Evolutionary conservation across 2,888 invertebrate genomes (phyloP).

Genomic region (Willowsia nigromaculata): DNA sequence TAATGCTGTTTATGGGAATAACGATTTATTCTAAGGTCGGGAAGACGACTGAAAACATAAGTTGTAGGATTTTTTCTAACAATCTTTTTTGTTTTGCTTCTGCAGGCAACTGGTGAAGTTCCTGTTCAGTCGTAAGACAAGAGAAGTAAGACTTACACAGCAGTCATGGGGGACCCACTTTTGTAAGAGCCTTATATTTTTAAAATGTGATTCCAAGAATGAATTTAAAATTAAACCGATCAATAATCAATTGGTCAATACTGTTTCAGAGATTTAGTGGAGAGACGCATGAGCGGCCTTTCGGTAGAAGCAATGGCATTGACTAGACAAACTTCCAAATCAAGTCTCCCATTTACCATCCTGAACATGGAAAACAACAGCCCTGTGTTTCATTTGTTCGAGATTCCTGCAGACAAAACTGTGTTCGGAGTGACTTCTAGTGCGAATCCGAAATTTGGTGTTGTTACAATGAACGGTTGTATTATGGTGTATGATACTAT

Average conservation of each 20-base stretch:
- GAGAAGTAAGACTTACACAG: neutral
- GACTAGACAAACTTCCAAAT: neutral
- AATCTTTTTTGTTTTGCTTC: no score
- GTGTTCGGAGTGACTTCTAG: neutral
- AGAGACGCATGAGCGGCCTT: constrained; percentile 25
- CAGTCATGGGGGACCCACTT: neutral
- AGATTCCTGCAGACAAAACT: constrained; percentile 16
- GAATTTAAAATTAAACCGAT: no score
- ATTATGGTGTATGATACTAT: constrained; percentile 53
- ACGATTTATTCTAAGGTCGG: no score
- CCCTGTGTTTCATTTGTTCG: constrained; percentile 43
- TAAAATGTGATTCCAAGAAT: constrained; percentile 79
- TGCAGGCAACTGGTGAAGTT: no score
- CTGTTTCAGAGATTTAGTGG: constrained; percentile 44
- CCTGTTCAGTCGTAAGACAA: no score
- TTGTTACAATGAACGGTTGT: constrained; percentile 53
- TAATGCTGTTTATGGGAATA: no score
- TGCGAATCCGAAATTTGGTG: constrained; percentile 45
- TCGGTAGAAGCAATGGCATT: neutral
- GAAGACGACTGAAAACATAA: no score
- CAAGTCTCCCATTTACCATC: constrained; percentile 51
- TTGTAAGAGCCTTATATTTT: neutral
- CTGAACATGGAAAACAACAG: constrained; percentile 27
- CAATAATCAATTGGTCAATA: no score
- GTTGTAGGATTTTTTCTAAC: no score